Conservation (phyloP, 2,888 invertebrate species). For the Torymus tubicola region DNA sequence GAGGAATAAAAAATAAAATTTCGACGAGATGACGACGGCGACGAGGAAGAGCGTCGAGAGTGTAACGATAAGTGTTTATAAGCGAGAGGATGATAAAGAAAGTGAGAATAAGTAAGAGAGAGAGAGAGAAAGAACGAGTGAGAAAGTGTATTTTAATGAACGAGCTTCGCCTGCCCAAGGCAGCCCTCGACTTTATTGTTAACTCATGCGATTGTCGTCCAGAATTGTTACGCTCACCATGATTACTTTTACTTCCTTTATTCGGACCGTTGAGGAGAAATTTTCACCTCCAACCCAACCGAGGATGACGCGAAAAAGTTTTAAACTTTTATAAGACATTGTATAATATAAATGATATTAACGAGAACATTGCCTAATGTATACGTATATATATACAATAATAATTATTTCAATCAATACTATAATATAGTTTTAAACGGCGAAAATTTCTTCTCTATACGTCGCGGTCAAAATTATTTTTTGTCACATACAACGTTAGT, state of each 20-base stretch:
- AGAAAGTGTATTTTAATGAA: conserved; percentile 71
- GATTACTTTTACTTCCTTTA: too few species aligned
- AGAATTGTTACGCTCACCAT: conserved; percentile 41
- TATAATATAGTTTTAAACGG: too few species aligned
- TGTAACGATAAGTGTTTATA: conserved; percentile 63
- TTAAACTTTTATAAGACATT: not conserved
- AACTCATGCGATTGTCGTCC: conserved; percentile 60
- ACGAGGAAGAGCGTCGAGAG: conserved; percentile 52
- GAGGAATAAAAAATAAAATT: conserved; percentile 57
- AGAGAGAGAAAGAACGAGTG: conserved; percentile 32
- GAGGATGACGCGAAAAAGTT: too few species aligned
- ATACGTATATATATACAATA: not conserved
- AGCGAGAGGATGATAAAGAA: conserved; percentile 42
- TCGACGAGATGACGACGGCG: not conserved
- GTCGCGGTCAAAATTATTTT: conserved; percentile 40
- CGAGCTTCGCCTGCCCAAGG: conserved; percentile 69
- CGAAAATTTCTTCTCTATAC: conserved; percentile 27
- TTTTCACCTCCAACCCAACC: too few species aligned
- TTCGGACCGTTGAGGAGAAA: too few species aligned
- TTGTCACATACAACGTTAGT: not conserved
- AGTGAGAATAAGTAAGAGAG: conserved; percentile 37
- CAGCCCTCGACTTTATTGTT: conserved; percentile 68
- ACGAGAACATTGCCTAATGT: not conserved
- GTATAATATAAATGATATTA: not conserved
- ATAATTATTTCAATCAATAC: not conserved